Evolutionary conservation across 2,797 vertebrate species (phyloP), one percentile per base, ranked within the genome.

Genomic region (Capromys pilorides): DNA sequence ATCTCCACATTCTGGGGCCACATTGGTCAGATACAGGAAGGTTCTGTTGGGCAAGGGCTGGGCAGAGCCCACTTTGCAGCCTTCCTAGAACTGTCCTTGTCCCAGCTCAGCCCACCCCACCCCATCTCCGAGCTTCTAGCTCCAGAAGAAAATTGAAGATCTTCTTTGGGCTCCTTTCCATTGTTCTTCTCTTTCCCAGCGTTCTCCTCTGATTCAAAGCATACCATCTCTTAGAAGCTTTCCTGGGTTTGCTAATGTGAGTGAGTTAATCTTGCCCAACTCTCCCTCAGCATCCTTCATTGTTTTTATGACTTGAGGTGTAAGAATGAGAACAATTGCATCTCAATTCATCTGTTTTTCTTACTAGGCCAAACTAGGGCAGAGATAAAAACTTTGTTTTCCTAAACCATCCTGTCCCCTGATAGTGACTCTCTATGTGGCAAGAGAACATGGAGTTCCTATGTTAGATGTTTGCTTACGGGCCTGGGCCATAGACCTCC

Each of bases 151-250:
- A 67, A 71, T 2, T 0, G 36, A 85, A 6, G 26, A 31, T 33
- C 26, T 41, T 28, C 49, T 79, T 83, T 89, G 64, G 39, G 49
- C 57, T 92, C 89, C 75, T 94, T 79, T 82, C 73, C 33, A 6
- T 22, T 18, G 2, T 12, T 75, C 45, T 41, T 59, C 4, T 28
- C 61, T 61, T 80, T 57, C 69, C 31, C 54, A 28, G 54, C 21
- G 69, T 93, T 91, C 57, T 51, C 33, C 36, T 61, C 66, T 73
- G 54, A 41, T 91, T 92, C 86, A 80, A 69, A 67, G 57, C 39
- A 49, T 69, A 18, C 45, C 7, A 5, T 54, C 69, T 64, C 61
- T 94, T 62, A 64, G 36, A 88, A 75, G 81, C 61, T 75, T 85
- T 84, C 77, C 54, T 89, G 31, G 36, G 66, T 69, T 94, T 86